Evolutionary conservation across 2,888 invertebrate species (phyloP).

Genomic region (Sycophila texana): DNA sequence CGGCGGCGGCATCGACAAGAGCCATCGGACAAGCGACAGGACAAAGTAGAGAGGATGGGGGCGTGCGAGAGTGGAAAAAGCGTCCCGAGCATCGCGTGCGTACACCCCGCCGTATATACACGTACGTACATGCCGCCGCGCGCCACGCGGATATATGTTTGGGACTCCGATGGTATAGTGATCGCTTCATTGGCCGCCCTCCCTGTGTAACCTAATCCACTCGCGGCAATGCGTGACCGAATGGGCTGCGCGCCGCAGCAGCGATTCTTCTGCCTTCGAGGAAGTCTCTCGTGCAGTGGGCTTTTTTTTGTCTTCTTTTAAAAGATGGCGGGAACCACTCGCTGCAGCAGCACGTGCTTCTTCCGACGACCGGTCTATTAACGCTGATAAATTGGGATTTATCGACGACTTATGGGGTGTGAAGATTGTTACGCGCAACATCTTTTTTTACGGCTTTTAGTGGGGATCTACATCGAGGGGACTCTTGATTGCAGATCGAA

Average conservation of each 20-base stretch:
- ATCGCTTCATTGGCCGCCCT: conserved; percentile 59
- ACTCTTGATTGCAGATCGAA: too few relatives aligned
- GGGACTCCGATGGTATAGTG: conserved; percentile 38
- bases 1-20: conserved; percentile 20
- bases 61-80: conserved; percentile 17
- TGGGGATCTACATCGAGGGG: too few relatives aligned
- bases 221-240: conserved; percentile 58
- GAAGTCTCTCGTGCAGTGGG: not conserved
- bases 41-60: conserved; percentile 12
- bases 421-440: too few relatives aligned
- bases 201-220: conserved; percentile 57
- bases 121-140: not conserved
- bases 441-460: too few relatives aligned
- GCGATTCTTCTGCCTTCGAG: conserved; percentile 50
- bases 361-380: not conserved
- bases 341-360: not conserved
- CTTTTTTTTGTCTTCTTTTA: not conserved
- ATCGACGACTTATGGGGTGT: too few relatives aligned
- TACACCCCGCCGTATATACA: not conserved
- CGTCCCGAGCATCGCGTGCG: conserved; percentile 11
- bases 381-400: not conserved
- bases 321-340: not conserved
- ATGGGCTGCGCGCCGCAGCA: conserved; percentile 14
- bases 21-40: conserved; percentile 36
- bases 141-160: conserved; percentile 11